A percentile compares a stretch with the other conserved stretches of the same genome.
Conservation (phyloP, 2,797 vertebrate genomes). For the Neopelma chrysocephalum region DNA sequence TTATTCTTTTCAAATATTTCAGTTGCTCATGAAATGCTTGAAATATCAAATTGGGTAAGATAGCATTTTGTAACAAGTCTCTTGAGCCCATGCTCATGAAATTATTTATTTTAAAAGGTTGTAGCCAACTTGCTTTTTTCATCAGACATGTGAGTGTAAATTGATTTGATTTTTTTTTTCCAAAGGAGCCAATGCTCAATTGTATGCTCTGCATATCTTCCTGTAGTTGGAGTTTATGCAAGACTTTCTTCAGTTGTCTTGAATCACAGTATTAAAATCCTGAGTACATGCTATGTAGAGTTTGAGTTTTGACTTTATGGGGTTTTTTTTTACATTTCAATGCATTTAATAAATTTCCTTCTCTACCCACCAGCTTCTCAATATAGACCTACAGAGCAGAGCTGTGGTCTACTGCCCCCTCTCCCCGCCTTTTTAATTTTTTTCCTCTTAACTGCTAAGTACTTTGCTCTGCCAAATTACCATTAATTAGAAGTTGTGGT, state of each 20-base stretch:
- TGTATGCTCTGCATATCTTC: neutral
- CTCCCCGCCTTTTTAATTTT: fast-evolving
- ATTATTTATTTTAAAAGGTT: neutral
- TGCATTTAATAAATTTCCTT: neutral
- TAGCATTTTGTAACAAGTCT: neutral
- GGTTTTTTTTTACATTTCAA: neutral
- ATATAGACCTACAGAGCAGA: neutral
- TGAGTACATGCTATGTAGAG: neutral
- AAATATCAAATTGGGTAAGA: neutral
- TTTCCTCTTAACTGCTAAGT: neutral
- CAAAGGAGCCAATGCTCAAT: fast-evolving
- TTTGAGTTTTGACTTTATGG: neutral
- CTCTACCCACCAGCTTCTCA: neutral
- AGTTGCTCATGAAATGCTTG: neutral
- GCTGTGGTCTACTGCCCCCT: neutral
- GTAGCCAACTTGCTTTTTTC: neutral
- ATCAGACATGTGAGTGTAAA: fast-evolving
- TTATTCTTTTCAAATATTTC: neutral
- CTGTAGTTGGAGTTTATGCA: neutral
- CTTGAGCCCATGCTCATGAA: neutral
- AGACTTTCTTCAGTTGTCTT: neutral
- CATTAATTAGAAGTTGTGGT: neutral
- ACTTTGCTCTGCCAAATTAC: neutral
- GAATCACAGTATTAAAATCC: neutral
- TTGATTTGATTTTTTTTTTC: neutral